These are phyloP conservation scores for Epinotia brunnichana DNA, from an alignment of 2,888 invertebrate genomes.

Conservation along the genomic window DNA sequence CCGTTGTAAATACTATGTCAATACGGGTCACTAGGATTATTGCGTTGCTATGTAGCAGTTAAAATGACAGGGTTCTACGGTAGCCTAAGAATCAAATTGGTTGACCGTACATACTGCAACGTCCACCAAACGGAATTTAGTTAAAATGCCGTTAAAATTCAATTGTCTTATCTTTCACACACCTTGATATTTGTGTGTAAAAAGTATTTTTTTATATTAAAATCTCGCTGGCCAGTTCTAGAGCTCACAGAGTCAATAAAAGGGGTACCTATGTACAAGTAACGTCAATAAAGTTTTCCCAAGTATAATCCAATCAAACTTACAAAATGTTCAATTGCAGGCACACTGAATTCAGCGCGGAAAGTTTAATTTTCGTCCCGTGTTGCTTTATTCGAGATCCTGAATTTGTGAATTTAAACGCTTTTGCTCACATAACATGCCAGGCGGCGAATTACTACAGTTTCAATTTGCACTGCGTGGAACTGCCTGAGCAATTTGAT, in stretches of 20 bases:
- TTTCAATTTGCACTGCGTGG: background rate
- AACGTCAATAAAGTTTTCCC: background rate
- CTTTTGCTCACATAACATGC: conserved; percentile 16
- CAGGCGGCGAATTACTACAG: background rate
- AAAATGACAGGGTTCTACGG: too few species aligned
- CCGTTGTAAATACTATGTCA: too few species aligned
- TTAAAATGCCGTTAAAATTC: background rate
- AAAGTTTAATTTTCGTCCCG: conserved; percentile 13
- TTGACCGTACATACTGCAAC: too few species aligned
- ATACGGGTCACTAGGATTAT: too few species aligned
- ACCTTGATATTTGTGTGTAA: background rate
- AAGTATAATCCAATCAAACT: background rate
- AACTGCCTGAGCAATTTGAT: conserved; percentile 7
- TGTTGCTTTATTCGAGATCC: conserved; percentile 4
- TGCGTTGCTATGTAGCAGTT: too few species aligned
- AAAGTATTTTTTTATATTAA: too few species aligned
- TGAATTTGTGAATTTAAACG: conserved; percentile 15
- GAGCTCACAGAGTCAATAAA: too few species aligned
- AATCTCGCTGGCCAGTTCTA: too few species aligned
- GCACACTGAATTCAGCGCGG: conserved; percentile 1
- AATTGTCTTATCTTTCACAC: background rate
- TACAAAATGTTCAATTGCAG: background rate
- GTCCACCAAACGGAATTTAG: too few species aligned
- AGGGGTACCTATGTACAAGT: background rate
- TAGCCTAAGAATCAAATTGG: too few species aligned